These are phyloP conservation scores for Salvator merianae DNA, from an alignment of 2,113 vertebrate species.

Conservation along the genomic window DNA sequence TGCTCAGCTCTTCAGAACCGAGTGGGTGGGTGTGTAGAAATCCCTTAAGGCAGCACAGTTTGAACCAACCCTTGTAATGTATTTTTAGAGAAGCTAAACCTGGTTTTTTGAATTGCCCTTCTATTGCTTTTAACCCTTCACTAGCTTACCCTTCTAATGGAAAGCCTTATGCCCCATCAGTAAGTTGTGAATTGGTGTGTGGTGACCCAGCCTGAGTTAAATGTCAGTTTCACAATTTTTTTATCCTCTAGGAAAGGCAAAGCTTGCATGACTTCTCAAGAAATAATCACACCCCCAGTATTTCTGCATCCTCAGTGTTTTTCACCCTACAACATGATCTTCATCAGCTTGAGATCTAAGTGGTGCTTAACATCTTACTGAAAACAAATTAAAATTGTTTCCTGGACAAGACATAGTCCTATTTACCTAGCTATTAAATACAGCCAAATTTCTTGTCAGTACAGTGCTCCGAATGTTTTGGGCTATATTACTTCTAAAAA, in stretches of 20 bases:
- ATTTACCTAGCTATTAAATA: too few species aligned
- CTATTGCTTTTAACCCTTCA: conserved; percentile 81
- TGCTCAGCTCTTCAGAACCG: too few species aligned
- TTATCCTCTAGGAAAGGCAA: conserved; percentile 1
- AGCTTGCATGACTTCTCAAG: neutral
- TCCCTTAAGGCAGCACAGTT: too few species aligned
- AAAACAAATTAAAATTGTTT: too few species aligned
- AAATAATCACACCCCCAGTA: neutral
- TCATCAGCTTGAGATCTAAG: too few species aligned
- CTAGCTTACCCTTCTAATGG: conserved; percentile 87
- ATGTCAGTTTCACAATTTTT: conserved; percentile 56
- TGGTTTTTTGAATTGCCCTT: conserved; percentile 39
- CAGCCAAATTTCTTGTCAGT: neutral
- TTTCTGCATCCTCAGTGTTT: neutral
- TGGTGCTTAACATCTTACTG: too few species aligned
- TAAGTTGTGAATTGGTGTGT: conserved; percentile 86
- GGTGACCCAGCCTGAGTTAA: conserved; percentile 49
- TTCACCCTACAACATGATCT: too few species aligned
- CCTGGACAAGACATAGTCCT: too few species aligned
- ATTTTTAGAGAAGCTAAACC: neutral
- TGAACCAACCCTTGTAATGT: neutral
- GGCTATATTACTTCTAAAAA: too few species aligned
- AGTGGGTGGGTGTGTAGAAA: too few species aligned
- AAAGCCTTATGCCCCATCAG: conserved; percentile 81
- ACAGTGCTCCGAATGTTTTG: too few species aligned